Evolutionary conservation across 2,888 invertebrate species (phyloP).

Genomic region (Encarsia formosa): DNA sequence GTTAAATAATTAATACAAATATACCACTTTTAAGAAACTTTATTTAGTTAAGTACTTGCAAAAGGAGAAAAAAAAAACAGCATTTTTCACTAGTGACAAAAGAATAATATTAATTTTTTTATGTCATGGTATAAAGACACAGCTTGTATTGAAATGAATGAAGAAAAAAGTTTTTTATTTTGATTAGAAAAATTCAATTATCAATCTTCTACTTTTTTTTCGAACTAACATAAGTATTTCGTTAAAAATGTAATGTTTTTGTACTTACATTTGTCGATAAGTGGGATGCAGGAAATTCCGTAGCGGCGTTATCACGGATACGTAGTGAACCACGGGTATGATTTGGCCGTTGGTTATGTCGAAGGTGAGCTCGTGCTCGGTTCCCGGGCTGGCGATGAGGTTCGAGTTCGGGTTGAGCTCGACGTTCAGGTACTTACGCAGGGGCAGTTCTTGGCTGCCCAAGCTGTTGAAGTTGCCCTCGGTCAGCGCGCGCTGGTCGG

Average conservation of each 20-base stretch:
- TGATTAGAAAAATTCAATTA: neutral
- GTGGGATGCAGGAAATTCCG: no score
- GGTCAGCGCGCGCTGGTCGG: conserved; percentile 27
- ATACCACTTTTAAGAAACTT: no score
- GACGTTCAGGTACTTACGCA: conserved; percentile 32
- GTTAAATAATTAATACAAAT: no score
- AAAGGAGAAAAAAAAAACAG: no score
- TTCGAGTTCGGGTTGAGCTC: conserved; percentile 40
- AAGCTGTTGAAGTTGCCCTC: conserved; percentile 32
- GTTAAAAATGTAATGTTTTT: no score
- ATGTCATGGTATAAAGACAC: no score
- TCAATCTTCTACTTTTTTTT: no score
- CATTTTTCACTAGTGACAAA: no score
- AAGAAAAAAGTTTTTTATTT: neutral
- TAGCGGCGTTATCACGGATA: no score
- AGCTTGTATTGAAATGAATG: no score
- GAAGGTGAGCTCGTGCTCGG: conserved; percentile 56
- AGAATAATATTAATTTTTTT: no score
- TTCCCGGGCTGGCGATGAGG: conserved; percentile 39
- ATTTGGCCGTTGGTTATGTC: conserved; percentile 69
- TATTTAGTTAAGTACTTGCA: no score
- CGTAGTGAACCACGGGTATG: conserved; percentile 34
- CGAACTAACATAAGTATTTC: neutral
- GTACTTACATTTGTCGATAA: neutral
- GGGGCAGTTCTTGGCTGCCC: conserved; percentile 16